Conservation (phyloP, 2,113 vertebrate genomes). For the Capreolus pygargus region DNA sequence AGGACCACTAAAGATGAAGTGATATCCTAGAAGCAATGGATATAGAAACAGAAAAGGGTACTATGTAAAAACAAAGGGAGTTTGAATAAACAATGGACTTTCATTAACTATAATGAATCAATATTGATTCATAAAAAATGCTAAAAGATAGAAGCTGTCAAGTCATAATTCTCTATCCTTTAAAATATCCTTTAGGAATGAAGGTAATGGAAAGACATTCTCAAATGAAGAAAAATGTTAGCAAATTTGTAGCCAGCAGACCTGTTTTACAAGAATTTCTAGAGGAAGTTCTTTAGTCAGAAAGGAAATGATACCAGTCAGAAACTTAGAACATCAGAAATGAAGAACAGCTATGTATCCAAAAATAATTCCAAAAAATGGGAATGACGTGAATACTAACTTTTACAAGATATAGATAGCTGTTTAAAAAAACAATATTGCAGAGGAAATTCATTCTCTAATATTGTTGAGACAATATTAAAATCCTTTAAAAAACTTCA, state of each 20-base stretch:
- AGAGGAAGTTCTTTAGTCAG: slow-evolving; percentile 45
- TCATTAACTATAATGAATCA: not conserved
- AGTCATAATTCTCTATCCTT: not conserved
- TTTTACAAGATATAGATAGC: not conserved
- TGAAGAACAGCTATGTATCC: not conserved
- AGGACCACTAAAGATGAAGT: not conserved
- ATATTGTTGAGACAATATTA: not conserved
- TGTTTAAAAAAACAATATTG: not conserved
- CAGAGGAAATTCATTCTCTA: not conserved
- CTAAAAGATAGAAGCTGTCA: not conserved
- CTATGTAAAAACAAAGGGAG: not conserved
- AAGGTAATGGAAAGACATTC: not conserved
- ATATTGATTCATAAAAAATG: not conserved
- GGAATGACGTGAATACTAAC: not conserved
- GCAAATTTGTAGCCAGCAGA: not conserved
- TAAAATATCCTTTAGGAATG: not conserved
- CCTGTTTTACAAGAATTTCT: not conserved
- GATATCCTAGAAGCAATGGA: not conserved
- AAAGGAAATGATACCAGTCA: not conserved
- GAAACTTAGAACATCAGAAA: not conserved
- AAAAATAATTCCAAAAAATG: slow-evolving; percentile 39
- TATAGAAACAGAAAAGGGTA: not conserved
- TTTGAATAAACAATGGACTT: not conserved
- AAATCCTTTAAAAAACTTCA: not conserved
- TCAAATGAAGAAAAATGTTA: not conserved